Evolutionary conservation across 2,797 vertebrate genomes (phyloP).

Genomic region (Acrossocheilus wenchowensis): DNA sequence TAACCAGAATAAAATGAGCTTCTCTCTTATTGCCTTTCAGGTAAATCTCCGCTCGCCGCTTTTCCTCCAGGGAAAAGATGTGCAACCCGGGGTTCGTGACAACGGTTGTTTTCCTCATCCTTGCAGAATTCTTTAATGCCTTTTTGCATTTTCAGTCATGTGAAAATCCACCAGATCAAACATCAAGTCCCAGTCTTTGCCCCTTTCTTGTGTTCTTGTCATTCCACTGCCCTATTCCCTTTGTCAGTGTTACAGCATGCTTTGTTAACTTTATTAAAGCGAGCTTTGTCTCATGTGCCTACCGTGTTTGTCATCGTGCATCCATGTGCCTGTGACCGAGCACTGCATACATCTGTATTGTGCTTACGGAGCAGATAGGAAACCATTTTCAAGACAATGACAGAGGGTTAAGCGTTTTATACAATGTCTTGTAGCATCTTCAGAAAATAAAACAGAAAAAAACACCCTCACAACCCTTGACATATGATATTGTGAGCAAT

Average conservation of each 20-base stretch:
- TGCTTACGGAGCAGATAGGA: constrained; percentile 19
- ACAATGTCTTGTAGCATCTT: constrained; percentile 1
- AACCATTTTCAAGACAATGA: constrained; percentile 26
- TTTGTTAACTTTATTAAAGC: constrained; percentile 37
- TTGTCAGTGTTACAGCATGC: not conserved
- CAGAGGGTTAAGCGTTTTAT: constrained; percentile 1
- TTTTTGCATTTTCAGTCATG: constrained; percentile 60
- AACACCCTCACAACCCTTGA: constrained; percentile 12
- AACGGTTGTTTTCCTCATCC: constrained; percentile 67
- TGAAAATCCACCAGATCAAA: constrained; percentile 63
- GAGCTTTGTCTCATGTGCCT: not conserved
- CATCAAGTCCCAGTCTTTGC: constrained; percentile 31
- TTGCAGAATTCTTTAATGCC: constrained; percentile 62
- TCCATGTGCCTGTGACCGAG: not conserved
- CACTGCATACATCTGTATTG: constrained; percentile 3
- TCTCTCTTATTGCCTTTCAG: constrained; percentile 77
- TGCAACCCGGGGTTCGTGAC: constrained; percentile 67
- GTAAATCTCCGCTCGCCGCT: constrained; percentile 73
- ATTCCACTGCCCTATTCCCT: not conserved
- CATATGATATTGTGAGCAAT: constrained; percentile 37
- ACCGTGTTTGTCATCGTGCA: not conserved
- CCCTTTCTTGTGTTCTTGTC: constrained; percentile 33
- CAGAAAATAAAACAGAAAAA: not conserved
- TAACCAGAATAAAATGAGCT: constrained; percentile 83
- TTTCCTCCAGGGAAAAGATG: constrained; percentile 65